Evolutionary conservation across 2,113 vertebrate species (phyloP).

Genomic region (Prietella phreatophila): DNA sequence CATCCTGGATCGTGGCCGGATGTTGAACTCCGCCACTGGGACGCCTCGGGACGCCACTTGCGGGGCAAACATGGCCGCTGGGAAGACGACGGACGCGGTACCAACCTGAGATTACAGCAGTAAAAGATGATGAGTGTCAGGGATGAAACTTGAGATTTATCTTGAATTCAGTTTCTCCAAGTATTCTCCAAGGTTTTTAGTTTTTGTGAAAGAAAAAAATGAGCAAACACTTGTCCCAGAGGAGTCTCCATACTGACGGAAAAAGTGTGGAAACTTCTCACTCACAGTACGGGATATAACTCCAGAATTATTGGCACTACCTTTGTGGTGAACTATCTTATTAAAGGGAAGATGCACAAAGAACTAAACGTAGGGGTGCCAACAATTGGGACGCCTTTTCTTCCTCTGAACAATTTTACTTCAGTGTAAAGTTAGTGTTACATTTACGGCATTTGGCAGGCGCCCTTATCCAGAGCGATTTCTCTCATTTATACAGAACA

Average conservation of each 20-base stretch:
- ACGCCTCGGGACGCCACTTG: constrained; percentile 87
- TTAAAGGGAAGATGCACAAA: no score
- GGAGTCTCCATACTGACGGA: not conserved
- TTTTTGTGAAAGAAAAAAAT: not conserved
- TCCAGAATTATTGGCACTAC: not conserved
- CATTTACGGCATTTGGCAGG: no score
- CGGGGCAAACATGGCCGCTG: constrained; percentile 92
- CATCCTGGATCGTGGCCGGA: constrained; percentile 77
- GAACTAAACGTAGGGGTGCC: not conserved
- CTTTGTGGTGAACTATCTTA: no score
- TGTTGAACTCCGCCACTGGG: constrained; percentile 94
- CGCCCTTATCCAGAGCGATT: no score
- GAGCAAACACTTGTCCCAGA: not conserved
- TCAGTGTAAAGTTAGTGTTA: not conserved
- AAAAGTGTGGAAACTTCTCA: no score
- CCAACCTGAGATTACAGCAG: constrained; percentile 76
- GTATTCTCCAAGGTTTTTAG: no score
- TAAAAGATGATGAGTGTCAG: not conserved
- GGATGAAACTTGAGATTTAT: not conserved
- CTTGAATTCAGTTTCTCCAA: no score
- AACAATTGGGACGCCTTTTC: no score
- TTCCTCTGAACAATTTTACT: not conserved
- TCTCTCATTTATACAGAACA: no score
- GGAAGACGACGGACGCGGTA: constrained; percentile 92
- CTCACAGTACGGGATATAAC: not conserved